A percentile compares a stretch with the other conserved stretches of the same genome.
phyloP scores from a whole-genome alignment of 2,113 vertebrate species.

The Melozone crissalis region DNA sequence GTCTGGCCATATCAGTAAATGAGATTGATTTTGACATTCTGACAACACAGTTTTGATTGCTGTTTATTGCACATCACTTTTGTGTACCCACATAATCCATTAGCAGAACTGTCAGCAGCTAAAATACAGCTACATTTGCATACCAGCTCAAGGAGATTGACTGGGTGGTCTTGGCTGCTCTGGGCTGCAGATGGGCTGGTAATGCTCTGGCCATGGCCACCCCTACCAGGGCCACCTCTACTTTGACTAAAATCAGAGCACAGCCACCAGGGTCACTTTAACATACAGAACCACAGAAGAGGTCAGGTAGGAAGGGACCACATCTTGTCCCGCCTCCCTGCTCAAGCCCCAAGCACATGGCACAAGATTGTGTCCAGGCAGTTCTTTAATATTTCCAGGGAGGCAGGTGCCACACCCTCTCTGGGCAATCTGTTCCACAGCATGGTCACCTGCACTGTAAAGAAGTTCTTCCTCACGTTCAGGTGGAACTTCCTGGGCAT shows the following conservation, averaged over 20 bases:
- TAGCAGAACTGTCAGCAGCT: not conserved
- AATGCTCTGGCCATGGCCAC: not conserved
- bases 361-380: not conserved
- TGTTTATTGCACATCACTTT: not conserved
- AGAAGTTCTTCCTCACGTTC: not conserved
- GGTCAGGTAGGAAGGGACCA: not conserved
- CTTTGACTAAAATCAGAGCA: not conserved
- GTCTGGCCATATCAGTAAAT: not conserved
- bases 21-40: not conserved
- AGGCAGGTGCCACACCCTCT: not conserved
- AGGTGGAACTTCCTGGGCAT: not conserved
- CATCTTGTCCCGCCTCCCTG: not conserved
- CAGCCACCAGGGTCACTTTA: not conserved
- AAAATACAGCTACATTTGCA: accelerated
- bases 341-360: not conserved
- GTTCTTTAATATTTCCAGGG: not conserved
- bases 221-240: not conserved
- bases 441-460: accelerated
- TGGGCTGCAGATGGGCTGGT: not conserved
- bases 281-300: not conserved
- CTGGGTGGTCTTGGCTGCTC: accelerated
- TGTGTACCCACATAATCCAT: not conserved
- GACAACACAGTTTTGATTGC: not conserved
- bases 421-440: not conserved
- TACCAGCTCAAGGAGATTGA: not conserved